A percentile compares a stretch with the other conserved stretches of the same genome.
phyloP scores from a whole-genome alignment of 2,888 invertebrate genomes.

The Agonopterix heracliana region DNA sequence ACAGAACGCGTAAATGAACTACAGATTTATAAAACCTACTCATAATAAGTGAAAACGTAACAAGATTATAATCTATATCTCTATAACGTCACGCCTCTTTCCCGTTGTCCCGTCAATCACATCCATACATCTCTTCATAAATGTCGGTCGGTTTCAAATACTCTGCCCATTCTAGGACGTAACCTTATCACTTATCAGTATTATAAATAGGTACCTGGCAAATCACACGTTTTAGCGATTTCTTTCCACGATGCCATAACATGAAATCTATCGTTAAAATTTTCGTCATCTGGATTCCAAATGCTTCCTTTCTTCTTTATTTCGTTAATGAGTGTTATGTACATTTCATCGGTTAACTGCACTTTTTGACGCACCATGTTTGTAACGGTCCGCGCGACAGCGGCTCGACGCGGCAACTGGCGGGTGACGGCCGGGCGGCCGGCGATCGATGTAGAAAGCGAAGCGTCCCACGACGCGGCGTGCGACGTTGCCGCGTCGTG shows the following conservation, averaged over 20 bases:
- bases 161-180: not conserved
- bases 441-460: slow-evolving; percentile 5
- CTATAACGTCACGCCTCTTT: no score
- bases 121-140: no score
- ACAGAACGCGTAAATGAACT: not conserved
- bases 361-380: slow-evolving; percentile 15
- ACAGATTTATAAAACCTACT: not conserved
- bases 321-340: slow-evolving; percentile 27
- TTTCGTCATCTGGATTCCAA: slow-evolving; percentile 33
- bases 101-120: no score
- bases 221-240: slow-evolving; percentile 25
- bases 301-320: slow-evolving; percentile 32
- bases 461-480: slow-evolving; percentile 16
- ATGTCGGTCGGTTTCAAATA: not conserved
- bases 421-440: slow-evolving; percentile 1
- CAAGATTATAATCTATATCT: not conserved
- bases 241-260: slow-evolving; percentile 34
- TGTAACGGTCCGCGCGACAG: slow-evolving; percentile 11
- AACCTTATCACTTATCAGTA: no score
- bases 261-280: slow-evolving; percentile 31
- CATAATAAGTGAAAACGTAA: no score
- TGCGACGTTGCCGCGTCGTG: slow-evolving; percentile 28
- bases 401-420: slow-evolving; percentile 14
- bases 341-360: slow-evolving; percentile 11
- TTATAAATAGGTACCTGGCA: slow-evolving; percentile 27